These are phyloP conservation scores for Cydia fagiglandana DNA, from an alignment of 1,140 invertebrate species.

Conservation along the genomic window DNA sequence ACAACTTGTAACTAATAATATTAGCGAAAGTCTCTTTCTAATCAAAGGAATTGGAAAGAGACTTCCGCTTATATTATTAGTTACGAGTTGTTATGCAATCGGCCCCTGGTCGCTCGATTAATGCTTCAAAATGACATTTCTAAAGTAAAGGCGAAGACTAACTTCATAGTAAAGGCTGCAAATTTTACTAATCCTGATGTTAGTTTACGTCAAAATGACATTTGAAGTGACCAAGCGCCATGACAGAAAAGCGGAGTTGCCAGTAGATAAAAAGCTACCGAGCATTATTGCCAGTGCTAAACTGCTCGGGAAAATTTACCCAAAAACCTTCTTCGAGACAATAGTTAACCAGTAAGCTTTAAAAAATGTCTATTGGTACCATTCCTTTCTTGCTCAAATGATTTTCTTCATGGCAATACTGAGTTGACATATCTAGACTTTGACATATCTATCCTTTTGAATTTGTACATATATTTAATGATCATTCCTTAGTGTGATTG, in stretches of 20 bases:
- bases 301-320: constrained; percentile 37
- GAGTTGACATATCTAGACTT: constrained; percentile 21
- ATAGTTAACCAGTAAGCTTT: constrained; percentile 38
- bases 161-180: no score
- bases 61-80: no score
- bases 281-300: constrained; percentile 53
- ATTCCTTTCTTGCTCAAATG: constrained; percentile 38
- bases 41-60: no score
- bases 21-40: no score
- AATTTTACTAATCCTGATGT: neutral
- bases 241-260: constrained; percentile 47
- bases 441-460: constrained; percentile 30
- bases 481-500: constrained; percentile 36
- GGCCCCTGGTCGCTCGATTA: neutral
- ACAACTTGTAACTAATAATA: no score
- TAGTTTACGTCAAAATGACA: constrained; percentile 17
- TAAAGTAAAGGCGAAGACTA: neutral
- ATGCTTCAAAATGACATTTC: neutral
- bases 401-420: constrained; percentile 28
- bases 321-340: constrained; percentile 34
- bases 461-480: constrained; percentile 30
- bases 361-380: constrained; percentile 33
- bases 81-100: no score
- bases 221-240: constrained; percentile 29
- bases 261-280: constrained; percentile 57